These are phyloP conservation scores for Sphyrna mokarran DNA, from an alignment of 2,113 vertebrate species.

Conservation along the genomic window DNA sequence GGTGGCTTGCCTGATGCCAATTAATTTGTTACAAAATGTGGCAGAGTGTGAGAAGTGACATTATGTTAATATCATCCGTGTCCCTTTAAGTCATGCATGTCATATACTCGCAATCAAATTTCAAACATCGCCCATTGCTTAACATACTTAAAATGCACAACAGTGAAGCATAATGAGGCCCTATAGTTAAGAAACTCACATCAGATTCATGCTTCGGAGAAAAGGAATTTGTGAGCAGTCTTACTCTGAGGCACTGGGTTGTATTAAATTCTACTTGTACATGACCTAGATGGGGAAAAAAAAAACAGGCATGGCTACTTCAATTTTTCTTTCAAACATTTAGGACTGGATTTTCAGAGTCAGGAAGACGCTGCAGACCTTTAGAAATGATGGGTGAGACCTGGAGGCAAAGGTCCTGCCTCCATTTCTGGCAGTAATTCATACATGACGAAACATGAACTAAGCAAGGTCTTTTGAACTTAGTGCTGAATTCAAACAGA, in stretches of 20 bases:
- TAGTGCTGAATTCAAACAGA: background rate
- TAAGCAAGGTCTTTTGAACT: background rate
- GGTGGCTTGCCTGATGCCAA: slow-evolving; percentile 24
- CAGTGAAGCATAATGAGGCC: background rate
- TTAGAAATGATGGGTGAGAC: too few species aligned
- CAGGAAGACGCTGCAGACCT: too few species aligned
- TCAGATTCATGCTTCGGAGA: background rate
- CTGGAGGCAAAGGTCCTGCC: background rate
- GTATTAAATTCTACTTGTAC: background rate
- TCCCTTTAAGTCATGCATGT: slow-evolving; percentile 35
- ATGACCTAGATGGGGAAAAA: background rate
- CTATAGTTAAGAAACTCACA: slow-evolving; percentile 3
- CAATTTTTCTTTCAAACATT: too few species aligned
- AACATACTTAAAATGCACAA: background rate
- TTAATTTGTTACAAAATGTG: slow-evolving; percentile 35
- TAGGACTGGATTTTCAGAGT: too few species aligned
- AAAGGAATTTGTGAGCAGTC: background rate
- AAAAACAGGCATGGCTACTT: background rate
- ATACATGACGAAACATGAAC: background rate
- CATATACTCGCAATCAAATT: slow-evolving; percentile 34
- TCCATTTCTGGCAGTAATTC: background rate
- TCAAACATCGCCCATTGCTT: slow-evolving; percentile 23
- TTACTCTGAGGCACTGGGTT: background rate
- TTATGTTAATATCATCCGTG: slow-evolving; percentile 35
- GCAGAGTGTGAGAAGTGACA: slow-evolving; percentile 31